Evolutionary conservation across 2,113 vertebrate genomes (phyloP), one percentile per base, ranked within the genome.

Genomic region (Aphelocoma coerulescens): DNA sequence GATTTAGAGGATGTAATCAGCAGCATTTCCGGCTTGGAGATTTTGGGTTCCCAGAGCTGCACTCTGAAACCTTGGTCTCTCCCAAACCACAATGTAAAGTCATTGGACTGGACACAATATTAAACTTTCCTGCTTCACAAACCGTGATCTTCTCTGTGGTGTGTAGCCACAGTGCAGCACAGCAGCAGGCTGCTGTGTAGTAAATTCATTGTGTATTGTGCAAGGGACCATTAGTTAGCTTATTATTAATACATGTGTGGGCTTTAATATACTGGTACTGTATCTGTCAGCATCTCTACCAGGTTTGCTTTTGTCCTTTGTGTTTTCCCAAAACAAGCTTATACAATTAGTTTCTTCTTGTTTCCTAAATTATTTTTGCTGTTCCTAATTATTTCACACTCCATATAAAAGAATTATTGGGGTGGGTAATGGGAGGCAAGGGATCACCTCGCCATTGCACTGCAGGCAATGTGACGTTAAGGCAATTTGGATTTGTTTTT

Each of bases 381-480:
- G 95, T 94, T 97, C 73, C 98, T 98, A 98, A 98, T 98, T 98
- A 98, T 98, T 98, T 98, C 97, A 98, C 97, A 98, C 98, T 98
- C 97, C 97, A 98, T 98, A 98, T 98, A 98, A 97, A 98, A 98
- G 98, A 98, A 97, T 98, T 98, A 98, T 98, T 97, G 97, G 97
- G 97, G 92, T 97, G 96, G 97, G 96, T 98, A 98, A 98, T 98
- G 97, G 96, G 97, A 98, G 94, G 67, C 97, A 2, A 95, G 97
- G 98, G 98, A 98, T 97, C 93, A 44, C 93, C 97, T 97, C 18
- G 0, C 68, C 49, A 78, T 94, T 95, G 95, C 94, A 80, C 94
- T 88, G n/a, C 57, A 39, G 97, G 95, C 96, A 97, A 54, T 71
- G 61, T 97, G 97, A 97, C 59, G 37, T 86, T 96, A 94, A 97